A percentile compares a stretch with the other conserved stretches of the same genome.
These are phyloP conservation scores for Thalassaphorura encarpata DNA, from an alignment of 1,140 invertebrate species.

Conservation along the genomic window DNA sequence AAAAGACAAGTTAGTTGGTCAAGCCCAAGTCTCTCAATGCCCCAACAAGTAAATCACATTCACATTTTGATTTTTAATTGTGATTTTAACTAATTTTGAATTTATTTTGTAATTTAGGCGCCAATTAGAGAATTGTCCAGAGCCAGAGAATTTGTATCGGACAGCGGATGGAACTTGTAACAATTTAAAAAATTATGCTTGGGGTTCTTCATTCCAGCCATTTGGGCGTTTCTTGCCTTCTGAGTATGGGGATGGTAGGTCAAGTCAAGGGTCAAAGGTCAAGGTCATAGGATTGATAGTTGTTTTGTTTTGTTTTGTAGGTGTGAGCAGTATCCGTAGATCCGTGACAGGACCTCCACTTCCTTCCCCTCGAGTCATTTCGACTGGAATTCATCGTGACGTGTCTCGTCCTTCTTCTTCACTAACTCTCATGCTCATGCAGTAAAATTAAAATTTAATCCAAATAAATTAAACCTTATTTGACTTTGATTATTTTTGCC, in stretches of 20 bases:
- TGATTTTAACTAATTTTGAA: too few species aligned
- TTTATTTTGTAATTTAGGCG: neutral
- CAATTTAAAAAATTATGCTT: slow-evolving; percentile 57
- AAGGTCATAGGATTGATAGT: neutral
- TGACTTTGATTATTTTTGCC: neutral
- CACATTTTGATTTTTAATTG: too few species aligned
- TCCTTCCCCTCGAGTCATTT: slow-evolving; percentile 35
- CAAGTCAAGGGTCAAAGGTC: neutral
- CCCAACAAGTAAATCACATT: slow-evolving; percentile 19
- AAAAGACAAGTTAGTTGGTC: slow-evolving; percentile 14
- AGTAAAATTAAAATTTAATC: slow-evolving; percentile 35
- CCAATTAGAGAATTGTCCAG: neutral
- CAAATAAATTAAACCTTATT: neutral
- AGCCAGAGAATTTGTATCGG: slow-evolving; percentile 44
- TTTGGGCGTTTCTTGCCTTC: slow-evolving; percentile 68
- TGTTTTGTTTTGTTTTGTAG: slow-evolving; percentile 7
- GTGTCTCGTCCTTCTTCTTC: slow-evolving; percentile 34
- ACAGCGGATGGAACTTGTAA: slow-evolving; percentile 77
- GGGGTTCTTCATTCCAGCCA: slow-evolving; percentile 64
- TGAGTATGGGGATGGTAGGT: slow-evolving; percentile 64
- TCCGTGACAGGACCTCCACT: slow-evolving; percentile 31
- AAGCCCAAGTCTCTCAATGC: slow-evolving; percentile 19
- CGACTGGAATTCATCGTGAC: slow-evolving; percentile 36
- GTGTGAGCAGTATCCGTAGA: slow-evolving; percentile 28
- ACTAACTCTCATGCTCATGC: slow-evolving; percentile 69